Conservation (phyloP, 2,797 vertebrate species). For the Denticeps clupeoides region DNA sequence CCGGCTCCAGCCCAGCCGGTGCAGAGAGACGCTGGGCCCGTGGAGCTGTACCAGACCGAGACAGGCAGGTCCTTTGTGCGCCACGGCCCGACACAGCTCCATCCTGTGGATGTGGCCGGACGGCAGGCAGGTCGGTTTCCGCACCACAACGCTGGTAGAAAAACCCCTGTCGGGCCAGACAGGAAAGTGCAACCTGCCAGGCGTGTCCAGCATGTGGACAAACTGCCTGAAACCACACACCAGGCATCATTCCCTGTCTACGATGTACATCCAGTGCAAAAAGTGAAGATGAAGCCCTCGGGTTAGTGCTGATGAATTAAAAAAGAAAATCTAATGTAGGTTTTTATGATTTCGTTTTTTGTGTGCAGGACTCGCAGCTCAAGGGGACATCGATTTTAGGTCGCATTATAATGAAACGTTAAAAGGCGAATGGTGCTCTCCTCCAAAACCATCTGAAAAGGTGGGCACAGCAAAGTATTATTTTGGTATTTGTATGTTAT, state of each 20-base stretch:
- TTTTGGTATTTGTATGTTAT: too few species aligned
- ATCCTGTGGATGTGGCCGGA: conserved; percentile 34
- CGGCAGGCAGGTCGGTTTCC: conserved; percentile 5
- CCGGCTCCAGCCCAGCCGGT: conserved; percentile 13
- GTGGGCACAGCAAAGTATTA: conserved; percentile 29
- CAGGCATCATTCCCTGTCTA: conserved; percentile 19
- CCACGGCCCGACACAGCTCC: conserved; percentile 10
- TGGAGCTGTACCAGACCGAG: conserved; percentile 24
- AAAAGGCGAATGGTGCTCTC: conserved; percentile 14
- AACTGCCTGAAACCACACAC: conserved; percentile 22
- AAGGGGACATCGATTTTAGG: not conserved
- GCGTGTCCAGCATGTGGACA: too few species aligned
- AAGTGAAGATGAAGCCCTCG: conserved; percentile 20
- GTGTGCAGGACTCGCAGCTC: conserved; percentile 3
- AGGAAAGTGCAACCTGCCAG: too few species aligned
- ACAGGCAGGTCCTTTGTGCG: not conserved
- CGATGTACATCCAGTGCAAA: conserved; percentile 5
- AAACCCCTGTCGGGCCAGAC: too few species aligned
- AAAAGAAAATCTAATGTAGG: too few species aligned
- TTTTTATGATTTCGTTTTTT: not conserved
- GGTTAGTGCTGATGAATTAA: not conserved
- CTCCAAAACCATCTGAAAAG: conserved; percentile 18
- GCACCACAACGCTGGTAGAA: conserved; percentile 17
- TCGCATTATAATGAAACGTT: conserved; percentile 32
- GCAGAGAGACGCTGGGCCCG: conserved; percentile 21